A percentile compares a stretch with the other conserved stretches of the same genome.
These are phyloP conservation scores for Danio choprae DNA, from an alignment of 2,797 vertebrate genomes.

Conservation along the genomic window DNA sequence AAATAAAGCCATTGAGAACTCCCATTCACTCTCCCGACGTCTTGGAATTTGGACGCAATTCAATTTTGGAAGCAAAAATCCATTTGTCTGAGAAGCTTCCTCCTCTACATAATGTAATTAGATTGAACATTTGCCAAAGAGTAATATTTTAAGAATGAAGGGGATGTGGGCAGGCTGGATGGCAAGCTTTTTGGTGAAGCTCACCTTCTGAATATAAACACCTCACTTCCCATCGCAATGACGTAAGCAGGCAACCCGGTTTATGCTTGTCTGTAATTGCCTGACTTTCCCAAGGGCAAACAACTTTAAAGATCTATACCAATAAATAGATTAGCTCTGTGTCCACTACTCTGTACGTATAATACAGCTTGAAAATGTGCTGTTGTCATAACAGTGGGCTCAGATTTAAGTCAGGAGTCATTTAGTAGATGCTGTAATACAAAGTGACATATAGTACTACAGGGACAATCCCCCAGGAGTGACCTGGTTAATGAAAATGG, in stretches of 20 bases:
- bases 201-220: constrained; percentile 56
- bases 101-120: constrained; percentile 72
- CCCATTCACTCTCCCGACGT: constrained; percentile 61
- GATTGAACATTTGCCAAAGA: constrained; percentile 66
- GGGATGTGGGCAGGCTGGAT: constrained; percentile 40
- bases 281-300: constrained; percentile 60
- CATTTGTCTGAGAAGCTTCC: constrained; percentile 69
- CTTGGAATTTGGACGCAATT: constrained; percentile 56
- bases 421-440: constrained; percentile 19
- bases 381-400: not conserved
- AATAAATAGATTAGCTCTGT: constrained; percentile 22
- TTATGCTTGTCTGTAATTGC: constrained; percentile 42
- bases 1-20: constrained; percentile 39
- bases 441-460: constrained; percentile 22
- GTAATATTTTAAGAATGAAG: constrained; percentile 60
- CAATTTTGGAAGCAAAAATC: constrained; percentile 60
- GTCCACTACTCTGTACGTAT: constrained; percentile 9
- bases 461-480: not conserved
- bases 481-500: constrained; percentile 7
- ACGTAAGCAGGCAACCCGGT: constrained; percentile 43
- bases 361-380: not conserved
- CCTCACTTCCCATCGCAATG: constrained; percentile 23
- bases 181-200: constrained; percentile 45
- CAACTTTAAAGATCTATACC: constrained; percentile 40
- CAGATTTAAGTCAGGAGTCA: not conserved